Evolutionary conservation across 2,113 vertebrate genomes (phyloP), one percentile per base, ranked within the genome.

Genomic region (Chaetops frenatus): DNA sequence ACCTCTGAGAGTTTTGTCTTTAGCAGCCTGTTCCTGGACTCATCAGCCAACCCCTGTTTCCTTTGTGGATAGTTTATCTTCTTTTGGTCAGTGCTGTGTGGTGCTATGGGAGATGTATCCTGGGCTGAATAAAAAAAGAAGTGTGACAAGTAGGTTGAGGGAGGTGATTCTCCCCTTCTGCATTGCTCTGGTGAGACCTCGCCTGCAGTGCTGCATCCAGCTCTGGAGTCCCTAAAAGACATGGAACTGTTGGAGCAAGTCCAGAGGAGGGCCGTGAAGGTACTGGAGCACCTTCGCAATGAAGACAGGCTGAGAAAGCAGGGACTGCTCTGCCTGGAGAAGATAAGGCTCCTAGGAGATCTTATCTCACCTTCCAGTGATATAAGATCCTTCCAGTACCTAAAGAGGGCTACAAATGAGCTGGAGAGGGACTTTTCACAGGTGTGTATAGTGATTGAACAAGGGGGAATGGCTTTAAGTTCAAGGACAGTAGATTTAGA

Each of bases 201-300:
- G 22, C 17, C 29, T 42, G 35, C 15, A 23, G 6, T 76, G 25
- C 70, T 83, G 25, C 9, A 13, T 62, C 35, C 35, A 66, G 7
- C 28, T 45, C 12, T 73, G 60, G 27, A 47, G 25, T 12, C 10
- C 21, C 29, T 53, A 23, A 29, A 38, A 74, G 44, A 24, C 9
- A 11, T 8, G 22, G 8, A 48, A 65, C 24, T 74, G 15, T 57
- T 57, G 29, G 44, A 76, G 36, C 25, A 44, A 50, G 29, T 35
- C 18, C 47, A 54, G n/a, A n/a, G 35, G 18, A 23, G 6, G 69
- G 25, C n/a, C n/a, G n/a, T n/a, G n/a, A n/a, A n/a, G n/a, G n/a
- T n/a, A n/a, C n/a, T n/a, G n/a, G n/a, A n/a, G n/a, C n/a, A 61
- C 25, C 18, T 69, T 22, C 4, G 15, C 17, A 35, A 8, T 0